phyloP scores from a whole-genome alignment of 2,888 invertebrate genomes.

The Harpalus rufipes region DNA sequence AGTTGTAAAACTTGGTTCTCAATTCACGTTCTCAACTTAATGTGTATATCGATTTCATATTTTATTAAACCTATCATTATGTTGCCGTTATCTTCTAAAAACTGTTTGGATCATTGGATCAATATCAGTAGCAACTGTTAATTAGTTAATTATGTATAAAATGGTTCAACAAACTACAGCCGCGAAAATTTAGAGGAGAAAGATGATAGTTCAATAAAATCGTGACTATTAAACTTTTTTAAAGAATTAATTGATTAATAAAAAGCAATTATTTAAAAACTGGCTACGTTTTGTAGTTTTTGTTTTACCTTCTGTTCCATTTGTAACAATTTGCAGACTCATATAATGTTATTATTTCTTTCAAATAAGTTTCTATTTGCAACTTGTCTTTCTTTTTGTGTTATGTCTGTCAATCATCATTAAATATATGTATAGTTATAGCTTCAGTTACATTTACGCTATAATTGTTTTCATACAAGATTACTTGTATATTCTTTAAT shows the following conservation, averaged over 20 bases:
- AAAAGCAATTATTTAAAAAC: too few relatives aligned
- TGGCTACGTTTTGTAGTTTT: too few relatives aligned
- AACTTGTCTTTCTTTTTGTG: too few relatives aligned
- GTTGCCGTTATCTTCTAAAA: conserved; percentile 30
- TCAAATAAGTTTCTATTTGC: too few relatives aligned
- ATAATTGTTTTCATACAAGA: too few relatives aligned
- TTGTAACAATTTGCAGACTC: too few relatives aligned
- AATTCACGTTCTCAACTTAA: background rate
- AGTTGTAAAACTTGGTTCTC: conserved; percentile 14
- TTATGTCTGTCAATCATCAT: too few relatives aligned
- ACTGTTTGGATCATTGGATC: conserved; percentile 19
- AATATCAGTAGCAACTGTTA: conserved; percentile 50
- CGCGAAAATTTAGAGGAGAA: conserved; percentile 14
- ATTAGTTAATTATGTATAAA: conserved; percentile 48
- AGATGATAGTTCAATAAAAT: background rate
- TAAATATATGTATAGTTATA: too few relatives aligned
- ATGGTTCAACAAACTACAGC: background rate
- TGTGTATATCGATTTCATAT: conserved; percentile 18
- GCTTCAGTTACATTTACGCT: too few relatives aligned
- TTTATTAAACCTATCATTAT: conserved; percentile 24
- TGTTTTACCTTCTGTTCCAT: too few relatives aligned
- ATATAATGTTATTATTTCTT: too few relatives aligned
- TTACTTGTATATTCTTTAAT: too few relatives aligned
- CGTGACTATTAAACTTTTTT: background rate
- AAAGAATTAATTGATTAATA: background rate